Percentiles rank a stretch among this genome's conserved stretches.
These are phyloP conservation scores for Ophion costatus DNA, from an alignment of 2,888 invertebrate genomes.

Conservation along the genomic window DNA sequence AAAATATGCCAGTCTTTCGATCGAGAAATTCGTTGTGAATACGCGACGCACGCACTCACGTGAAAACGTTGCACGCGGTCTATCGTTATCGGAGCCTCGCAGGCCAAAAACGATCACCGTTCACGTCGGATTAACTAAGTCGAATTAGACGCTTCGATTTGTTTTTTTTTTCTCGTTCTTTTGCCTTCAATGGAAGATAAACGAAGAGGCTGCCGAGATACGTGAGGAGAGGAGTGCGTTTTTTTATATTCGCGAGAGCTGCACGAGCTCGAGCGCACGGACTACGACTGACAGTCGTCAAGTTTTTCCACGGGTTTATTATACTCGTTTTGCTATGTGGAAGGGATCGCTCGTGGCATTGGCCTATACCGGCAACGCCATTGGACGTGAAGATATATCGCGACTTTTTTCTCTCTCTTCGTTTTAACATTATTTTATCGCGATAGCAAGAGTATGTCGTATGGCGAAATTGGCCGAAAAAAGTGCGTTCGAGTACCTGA, in stretches of 20 bases:
- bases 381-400: conserved; percentile 57
- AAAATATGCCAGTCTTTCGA: not conserved
- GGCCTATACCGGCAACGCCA: conserved; percentile 71
- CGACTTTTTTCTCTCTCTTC: conserved; percentile 46
- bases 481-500: not conserved
- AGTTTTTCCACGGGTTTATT: conserved; percentile 72
- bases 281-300: conserved; percentile 79
- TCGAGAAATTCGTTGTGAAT: not conserved
- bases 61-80: conserved; percentile 39
- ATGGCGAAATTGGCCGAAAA: not conserved
- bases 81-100: conserved; percentile 37
- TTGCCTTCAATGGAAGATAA: not conserved
- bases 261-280: conserved; percentile 75
- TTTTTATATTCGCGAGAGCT: conserved; percentile 49
- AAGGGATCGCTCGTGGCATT: conserved; percentile 74
- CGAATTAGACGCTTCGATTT: not conserved
- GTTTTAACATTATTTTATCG: conserved; percentile 14
- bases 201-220: not conserved
- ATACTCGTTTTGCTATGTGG: conserved; percentile 71
- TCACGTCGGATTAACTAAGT: conserved; percentile 17
- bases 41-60: conserved; percentile 48
- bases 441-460: not conserved
- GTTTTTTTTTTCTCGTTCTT: not conserved
- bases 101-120: conserved; percentile 53
- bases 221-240: not conserved